Evolutionary conservation across 2,797 vertebrate genomes (phyloP).

Genomic region (Oreonectes daqikongensis): DNA sequence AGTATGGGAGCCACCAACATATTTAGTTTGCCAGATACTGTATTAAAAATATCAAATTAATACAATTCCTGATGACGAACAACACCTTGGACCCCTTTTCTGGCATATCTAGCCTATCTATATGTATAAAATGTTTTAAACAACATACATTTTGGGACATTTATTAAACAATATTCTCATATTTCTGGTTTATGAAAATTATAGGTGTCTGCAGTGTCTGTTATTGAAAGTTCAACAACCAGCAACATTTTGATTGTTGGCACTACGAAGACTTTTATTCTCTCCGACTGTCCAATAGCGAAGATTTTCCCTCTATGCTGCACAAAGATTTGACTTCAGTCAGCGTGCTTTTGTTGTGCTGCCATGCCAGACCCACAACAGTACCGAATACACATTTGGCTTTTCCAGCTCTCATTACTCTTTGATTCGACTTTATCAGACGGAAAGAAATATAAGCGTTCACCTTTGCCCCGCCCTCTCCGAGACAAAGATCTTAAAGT

Average conservation of each 20-base stretch:
- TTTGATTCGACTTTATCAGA: neutral
- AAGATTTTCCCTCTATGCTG: too few relatives aligned
- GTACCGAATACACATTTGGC: neutral
- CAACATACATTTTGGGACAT: neutral
- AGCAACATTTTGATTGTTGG: neutral
- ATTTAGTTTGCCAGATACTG: neutral
- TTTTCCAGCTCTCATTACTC: neutral
- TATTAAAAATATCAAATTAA: neutral
- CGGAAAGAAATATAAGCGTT: neutral
- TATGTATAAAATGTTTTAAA: neutral
- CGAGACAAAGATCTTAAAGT: conserved; percentile 8
- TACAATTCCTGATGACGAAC: neutral
- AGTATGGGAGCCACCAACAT: neutral
- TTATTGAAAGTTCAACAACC: neutral
- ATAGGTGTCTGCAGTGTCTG: neutral
- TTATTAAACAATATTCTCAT: neutral
- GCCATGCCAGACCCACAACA: neutral
- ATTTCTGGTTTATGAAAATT: neutral
- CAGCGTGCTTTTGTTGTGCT: neutral
- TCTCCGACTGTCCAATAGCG: too few relatives aligned
- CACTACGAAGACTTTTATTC: neutral
- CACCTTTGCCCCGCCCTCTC: neutral
- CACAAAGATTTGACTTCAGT: neutral
- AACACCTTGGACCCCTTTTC: neutral
- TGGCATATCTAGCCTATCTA: neutral